Percentiles rank a stretch among this genome's conserved stretches.
Evolutionary conservation across 2,888 invertebrate species (phyloP).

Genomic region (Megaustenia siamemsis): DNA sequence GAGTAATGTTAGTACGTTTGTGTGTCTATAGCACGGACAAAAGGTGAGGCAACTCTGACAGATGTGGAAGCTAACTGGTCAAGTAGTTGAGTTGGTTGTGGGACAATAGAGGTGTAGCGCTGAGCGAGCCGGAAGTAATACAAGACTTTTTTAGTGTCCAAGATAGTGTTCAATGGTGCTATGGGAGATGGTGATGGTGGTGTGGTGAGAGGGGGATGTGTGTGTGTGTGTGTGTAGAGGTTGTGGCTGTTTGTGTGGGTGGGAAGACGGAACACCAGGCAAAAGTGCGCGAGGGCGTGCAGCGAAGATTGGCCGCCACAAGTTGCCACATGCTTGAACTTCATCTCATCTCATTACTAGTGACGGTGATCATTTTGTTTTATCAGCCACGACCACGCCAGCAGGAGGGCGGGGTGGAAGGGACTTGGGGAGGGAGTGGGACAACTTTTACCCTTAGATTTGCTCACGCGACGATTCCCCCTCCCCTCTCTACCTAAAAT

Average conservation of each 20-base stretch:
- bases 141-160: no score
- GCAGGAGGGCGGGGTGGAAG: background rate
- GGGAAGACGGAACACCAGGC: background rate
- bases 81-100: background rate
- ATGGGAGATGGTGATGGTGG: background rate
- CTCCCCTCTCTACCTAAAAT: background rate
- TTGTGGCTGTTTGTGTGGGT: background rate
- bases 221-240: background rate
- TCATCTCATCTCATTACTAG: conserved; percentile 38
- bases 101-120: background rate
- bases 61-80: background rate
- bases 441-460: background rate
- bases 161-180: background rate
- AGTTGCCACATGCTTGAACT: conserved; percentile 38
- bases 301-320: conserved; percentile 30
- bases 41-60: conserved; percentile 36
- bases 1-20: background rate
- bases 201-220: background rate
- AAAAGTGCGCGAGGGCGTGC: conserved; percentile 15
- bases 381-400: background rate
- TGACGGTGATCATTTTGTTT: conserved; percentile 18
- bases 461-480: background rate
- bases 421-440: background rate
- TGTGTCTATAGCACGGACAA: background rate
- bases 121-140: background rate